Conservation (phyloP, 2,888 invertebrate genomes). For the Conops quadrifasciatus region DNA sequence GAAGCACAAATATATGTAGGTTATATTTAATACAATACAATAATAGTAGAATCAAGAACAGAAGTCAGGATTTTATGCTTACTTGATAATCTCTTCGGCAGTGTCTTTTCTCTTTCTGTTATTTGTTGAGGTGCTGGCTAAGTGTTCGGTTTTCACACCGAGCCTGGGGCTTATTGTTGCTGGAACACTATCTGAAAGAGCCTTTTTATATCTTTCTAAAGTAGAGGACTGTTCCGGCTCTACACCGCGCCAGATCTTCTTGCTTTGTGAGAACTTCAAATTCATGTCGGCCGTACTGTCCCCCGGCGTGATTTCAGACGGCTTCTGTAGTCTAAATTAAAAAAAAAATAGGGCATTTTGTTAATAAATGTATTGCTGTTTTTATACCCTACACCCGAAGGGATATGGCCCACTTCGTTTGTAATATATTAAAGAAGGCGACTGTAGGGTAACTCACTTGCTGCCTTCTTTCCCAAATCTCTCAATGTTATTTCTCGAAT, state of each 20-base stretch:
- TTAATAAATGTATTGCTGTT: too few species aligned
- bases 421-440: slow-evolving; percentile 10
- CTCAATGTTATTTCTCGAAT: slow-evolving; percentile 47
- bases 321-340: slow-evolving; percentile 35
- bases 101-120: slow-evolving; percentile 62
- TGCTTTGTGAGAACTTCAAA: slow-evolving; percentile 75
- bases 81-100: slow-evolving; percentile 71
- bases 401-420: neutral
- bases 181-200: slow-evolving; percentile 75
- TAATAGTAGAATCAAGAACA: neutral
- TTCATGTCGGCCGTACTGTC: slow-evolving; percentile 64
- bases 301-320: slow-evolving; percentile 8
- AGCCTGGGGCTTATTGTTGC: slow-evolving; percentile 53
- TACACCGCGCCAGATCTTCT: slow-evolving; percentile 78
- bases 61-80: slow-evolving; percentile 41
- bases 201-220: slow-evolving; percentile 50
- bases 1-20: neutral
- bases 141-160: slow-evolving; percentile 34
- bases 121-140: slow-evolving; percentile 25
- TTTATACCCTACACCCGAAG: too few species aligned
- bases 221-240: slow-evolving; percentile 58
- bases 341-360: neutral
- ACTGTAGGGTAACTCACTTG: slow-evolving; percentile 42
- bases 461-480: slow-evolving; percentile 46
- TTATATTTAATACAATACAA: neutral